Conservation (phyloP, 2,113 vertebrate species). For the Gallinago jamesoni region DNA sequence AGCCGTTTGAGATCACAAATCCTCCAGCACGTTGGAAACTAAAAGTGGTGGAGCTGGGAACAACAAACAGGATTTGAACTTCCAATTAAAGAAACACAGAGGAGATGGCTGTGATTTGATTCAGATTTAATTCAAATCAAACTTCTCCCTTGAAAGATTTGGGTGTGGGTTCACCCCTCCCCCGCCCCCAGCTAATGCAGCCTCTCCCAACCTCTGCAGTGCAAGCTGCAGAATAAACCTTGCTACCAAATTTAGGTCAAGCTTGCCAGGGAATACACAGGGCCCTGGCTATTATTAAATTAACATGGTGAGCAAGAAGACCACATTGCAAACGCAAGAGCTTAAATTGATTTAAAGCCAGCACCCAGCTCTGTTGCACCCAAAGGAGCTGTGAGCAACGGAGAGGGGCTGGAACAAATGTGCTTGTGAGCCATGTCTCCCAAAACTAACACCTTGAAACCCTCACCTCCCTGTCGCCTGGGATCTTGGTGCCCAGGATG, state of each 20-base stretch:
- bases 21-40: not conserved
- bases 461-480: not conserved
- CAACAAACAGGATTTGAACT: slow-evolving; percentile 8
- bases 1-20: not conserved
- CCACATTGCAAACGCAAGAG: not conserved
- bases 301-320: not conserved
- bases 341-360: not conserved
- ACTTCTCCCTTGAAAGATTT: not conserved
- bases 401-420: not conserved
- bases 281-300: not conserved
- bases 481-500: not conserved
- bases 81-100: slow-evolving; percentile 11
- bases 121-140: not conserved
- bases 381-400: not conserved
- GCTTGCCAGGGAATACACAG: not conserved
- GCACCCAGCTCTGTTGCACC: not conserved
- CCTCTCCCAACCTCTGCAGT: not conserved
- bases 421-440: not conserved
- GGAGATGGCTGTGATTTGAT: not conserved
- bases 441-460: not conserved
- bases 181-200: not conserved
- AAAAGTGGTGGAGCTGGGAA: not conserved
- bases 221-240: not conserved
- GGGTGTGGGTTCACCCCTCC: too few species aligned
- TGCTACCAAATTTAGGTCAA: slow-evolving; percentile 37